Evolutionary conservation across 2,888 invertebrate genomes (phyloP), one percentile per base, ranked within the genome.

Genomic region (Stramonita haemastoma): DNA sequence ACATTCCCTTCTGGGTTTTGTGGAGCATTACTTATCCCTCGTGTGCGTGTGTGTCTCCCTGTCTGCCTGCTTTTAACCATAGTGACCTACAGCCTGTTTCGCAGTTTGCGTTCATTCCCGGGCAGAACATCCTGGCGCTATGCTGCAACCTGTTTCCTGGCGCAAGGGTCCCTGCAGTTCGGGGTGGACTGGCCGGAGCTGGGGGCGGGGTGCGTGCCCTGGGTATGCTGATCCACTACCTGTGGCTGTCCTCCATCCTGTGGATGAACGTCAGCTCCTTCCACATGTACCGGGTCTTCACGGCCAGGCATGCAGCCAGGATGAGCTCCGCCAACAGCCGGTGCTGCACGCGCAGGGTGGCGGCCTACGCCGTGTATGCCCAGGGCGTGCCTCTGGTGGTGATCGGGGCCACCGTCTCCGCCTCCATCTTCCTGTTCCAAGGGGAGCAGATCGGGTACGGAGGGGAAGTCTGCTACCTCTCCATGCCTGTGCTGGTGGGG

Each of bases 191-290:
- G 89, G 1, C 60, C 89, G 22, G 83, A 90, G 29, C 73, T 46
- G 36, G 73, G 79, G 34, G 57, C 86, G 0, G 77, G 89, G 1
- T 93, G 93, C 87, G n/a, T 88, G 87, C 87, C 17, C 87, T 93
- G 34, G 93, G 92, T 17, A 89, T 92, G 29, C 17, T 89, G 8
- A 83, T 92, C n/a, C 93, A 93, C 87, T 92, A 90, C 83, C 89
- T 91, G 70, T 93, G 93, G 93, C 73, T 93, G 85, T 81, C 91
- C 6, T 77, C 90, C 1, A 89, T 92, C 36, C 90, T 91, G 32
- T 93, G 93, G 90, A 92, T 92, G 91, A 91, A 91, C 56, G 87
- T 92, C n/a, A 92, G 92, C 86, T 91, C 92, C 73, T 91, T 91
- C 73, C 92, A 93, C 85, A 91, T 93, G 91, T 90, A 85, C 90